Conservation (phyloP, 2,888 invertebrate genomes). For the Copidosoma aretas region DNA sequence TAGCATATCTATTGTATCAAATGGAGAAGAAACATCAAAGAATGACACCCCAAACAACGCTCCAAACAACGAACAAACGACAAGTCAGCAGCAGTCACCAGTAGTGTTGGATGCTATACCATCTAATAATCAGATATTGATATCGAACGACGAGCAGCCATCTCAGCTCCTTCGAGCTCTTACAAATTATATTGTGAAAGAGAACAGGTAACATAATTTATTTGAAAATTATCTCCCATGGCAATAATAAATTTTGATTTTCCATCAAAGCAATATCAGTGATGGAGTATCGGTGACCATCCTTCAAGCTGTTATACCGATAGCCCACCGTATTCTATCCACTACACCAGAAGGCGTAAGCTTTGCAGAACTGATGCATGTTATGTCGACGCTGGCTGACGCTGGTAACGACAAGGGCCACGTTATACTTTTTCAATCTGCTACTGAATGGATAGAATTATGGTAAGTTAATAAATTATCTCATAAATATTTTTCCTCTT, state of each 20-base stretch:
- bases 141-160: slow-evolving; percentile 60
- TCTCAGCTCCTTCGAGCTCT: slow-evolving; percentile 72
- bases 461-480: slow-evolving; percentile 65
- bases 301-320: slow-evolving; percentile 75
- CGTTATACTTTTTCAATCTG: slow-evolving; percentile 78
- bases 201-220: slow-evolving; percentile 61
- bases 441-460: slow-evolving; percentile 80
- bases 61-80: slow-evolving; percentile 44
- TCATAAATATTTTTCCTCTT: too few relatives aligned
- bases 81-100: slow-evolving; percentile 50
- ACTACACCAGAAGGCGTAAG: slow-evolving; percentile 71
- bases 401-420: slow-evolving; percentile 85
- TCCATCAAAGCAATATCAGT: slow-evolving; percentile 63
- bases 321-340: slow-evolving; percentile 73
- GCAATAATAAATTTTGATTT: background rate
- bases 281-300: slow-evolving; percentile 72
- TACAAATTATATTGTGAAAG: slow-evolving; percentile 76
- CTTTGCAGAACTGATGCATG: slow-evolving; percentile 79
- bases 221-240: slow-evolving; percentile 29
- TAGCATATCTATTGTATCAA: slow-evolving; percentile 38
- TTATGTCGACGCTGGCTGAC: slow-evolving; percentile 85
- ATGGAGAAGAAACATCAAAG: slow-evolving; percentile 50
- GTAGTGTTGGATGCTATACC: slow-evolving; percentile 47
- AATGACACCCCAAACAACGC: slow-evolving; percentile 50
- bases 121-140: slow-evolving; percentile 47